Evolutionary conservation across 2,113 vertebrate species (phyloP).

Genomic region (Carettochelys insculpta): DNA sequence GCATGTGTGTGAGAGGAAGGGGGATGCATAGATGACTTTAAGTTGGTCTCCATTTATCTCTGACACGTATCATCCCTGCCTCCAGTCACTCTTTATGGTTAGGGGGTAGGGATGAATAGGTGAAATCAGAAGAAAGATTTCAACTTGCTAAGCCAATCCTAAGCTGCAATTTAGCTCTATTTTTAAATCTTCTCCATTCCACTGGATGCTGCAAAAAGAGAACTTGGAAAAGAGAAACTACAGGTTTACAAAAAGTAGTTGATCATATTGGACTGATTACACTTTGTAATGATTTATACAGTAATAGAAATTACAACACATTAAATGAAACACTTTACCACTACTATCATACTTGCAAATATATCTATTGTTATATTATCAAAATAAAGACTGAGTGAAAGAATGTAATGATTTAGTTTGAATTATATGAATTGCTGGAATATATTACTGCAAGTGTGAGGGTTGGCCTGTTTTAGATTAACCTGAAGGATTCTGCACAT

Average conservation of each 20-base stretch:
- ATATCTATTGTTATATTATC: background rate
- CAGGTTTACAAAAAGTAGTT: slow-evolving; percentile 18
- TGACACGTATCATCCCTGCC: background rate
- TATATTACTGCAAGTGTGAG: background rate
- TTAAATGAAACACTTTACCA: background rate
- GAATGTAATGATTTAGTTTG: background rate
- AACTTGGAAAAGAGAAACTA: slow-evolving; percentile 23
- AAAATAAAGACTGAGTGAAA: background rate
- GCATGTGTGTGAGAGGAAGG: no score
- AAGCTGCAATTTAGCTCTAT: background rate
- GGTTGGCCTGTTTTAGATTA: background rate
- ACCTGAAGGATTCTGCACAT: background rate
- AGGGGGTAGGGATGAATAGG: background rate
- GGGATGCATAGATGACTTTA: background rate
- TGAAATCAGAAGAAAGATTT: background rate
- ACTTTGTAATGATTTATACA: slow-evolving; percentile 7
- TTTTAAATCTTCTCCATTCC: background rate
- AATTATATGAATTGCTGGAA: background rate
- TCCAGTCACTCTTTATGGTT: background rate
- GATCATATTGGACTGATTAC: slow-evolving; percentile 41
- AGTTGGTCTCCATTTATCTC: background rate
- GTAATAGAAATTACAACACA: background rate
- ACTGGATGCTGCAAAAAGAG: slow-evolving; percentile 1
- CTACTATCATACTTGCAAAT: background rate
- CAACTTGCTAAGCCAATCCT: background rate